These are phyloP conservation scores for Protobothrops mucrosquamatus DNA, from an alignment of 2,113 vertebrate genomes.

Conservation along the genomic window DNA sequence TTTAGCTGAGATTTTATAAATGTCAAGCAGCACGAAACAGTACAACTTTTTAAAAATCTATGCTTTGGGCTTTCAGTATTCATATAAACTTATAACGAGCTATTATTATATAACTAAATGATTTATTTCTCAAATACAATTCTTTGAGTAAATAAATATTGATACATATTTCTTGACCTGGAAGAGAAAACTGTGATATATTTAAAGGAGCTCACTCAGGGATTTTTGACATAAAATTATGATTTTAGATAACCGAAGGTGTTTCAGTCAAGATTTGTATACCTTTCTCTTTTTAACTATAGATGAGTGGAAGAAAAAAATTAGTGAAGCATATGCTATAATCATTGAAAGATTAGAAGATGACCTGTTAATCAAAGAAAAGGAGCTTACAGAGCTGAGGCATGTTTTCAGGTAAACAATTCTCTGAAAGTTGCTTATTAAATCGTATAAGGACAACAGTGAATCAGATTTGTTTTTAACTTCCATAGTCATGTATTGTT, in stretches of 20 bases:
- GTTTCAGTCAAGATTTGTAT: conserved; percentile 6
- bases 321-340: conserved; percentile 86
- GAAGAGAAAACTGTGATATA: conserved; percentile 4
- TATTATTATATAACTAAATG: background rate
- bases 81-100: background rate
- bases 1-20: conserved; percentile 16
- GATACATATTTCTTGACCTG: conserved; percentile 12
- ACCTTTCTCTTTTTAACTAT: conserved; percentile 17
- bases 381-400: conserved; percentile 78
- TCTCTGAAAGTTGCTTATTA: background rate
- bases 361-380: conserved; percentile 86
- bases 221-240: background rate
- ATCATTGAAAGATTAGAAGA: conserved; percentile 84
- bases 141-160: conserved; percentile 5
- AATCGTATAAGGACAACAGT: background rate
- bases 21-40: background rate
- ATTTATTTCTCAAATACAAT: conserved; percentile 38
- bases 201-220: background rate
- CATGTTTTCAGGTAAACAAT: conserved; percentile 84
- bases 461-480: background rate
- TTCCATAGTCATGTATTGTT: background rate
- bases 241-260: background rate
- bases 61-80: conserved; percentile 26
- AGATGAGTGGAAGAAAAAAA: conserved; percentile 99
- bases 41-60: background rate